Evolutionary conservation across 1,140 invertebrate genomes (phyloP), one percentile per base, ranked within the genome.

Genomic region (Reticulitermes speratus): DNA sequence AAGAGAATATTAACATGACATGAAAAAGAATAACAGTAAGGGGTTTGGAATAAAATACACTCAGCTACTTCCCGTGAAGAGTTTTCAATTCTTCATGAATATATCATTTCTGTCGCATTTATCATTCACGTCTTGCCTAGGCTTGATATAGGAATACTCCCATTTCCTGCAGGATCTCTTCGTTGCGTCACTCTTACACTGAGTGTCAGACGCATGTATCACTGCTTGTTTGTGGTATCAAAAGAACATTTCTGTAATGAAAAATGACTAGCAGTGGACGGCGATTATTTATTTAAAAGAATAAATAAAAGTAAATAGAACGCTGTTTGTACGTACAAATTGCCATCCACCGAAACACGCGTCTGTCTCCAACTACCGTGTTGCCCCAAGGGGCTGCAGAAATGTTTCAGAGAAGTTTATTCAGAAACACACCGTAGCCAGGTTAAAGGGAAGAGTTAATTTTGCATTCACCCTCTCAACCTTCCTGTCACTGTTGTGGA

Each of bases 171-270:
- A 75, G n/a, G 25, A 30, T n/a, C 52, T 55, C 14, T 55, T 5
- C 19, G 52, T 55, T 55, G 2, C 19, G 52, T 55, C 52, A 55
- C 52, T 55, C 52, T 55, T 2, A 55, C 52, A 55, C 11, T 55
- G 52, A 55, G 14, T 0, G 3, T 12, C 19, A 21, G 19, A 21
- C 14, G 87, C 88, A 23, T 52, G 48, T 85, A 52, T 85, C 59
- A 86, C n/a, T 75, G 65, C 65, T 75, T 75, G n/a, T 25, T 75
- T 30, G 25, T 25, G 8, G 6, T 75, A 75, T 75, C 25, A 75
- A 75, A 30, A 30, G 65, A 75, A 75, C 65, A 75, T 75, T 75
- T 30, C n/a, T 75, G 25, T 75, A 75, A 75, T 75, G 65, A 75
- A 75, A 75, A 75, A 75, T 75, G 65, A 9, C 65, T 75, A 8